Conservation (phyloP, 2,888 invertebrate genomes). For the Epirrita christyi region DNA sequence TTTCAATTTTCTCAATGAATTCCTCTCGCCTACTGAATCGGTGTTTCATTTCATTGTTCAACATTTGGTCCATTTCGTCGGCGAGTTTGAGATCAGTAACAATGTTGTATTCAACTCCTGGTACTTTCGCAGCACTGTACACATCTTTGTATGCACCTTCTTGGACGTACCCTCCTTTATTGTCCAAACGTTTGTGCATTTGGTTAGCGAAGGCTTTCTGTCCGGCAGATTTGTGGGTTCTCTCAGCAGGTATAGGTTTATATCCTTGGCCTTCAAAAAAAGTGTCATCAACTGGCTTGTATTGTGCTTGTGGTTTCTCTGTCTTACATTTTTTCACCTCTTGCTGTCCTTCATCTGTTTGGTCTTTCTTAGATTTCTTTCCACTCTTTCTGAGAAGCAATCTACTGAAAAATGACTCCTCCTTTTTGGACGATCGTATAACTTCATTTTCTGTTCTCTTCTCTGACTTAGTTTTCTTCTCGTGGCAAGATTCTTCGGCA, state of each 20-base stretch:
- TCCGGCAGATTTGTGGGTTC: constrained; percentile 74
- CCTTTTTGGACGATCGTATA: constrained; percentile 79
- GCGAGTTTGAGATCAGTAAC: constrained; percentile 78
- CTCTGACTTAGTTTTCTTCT: constrained; percentile 79
- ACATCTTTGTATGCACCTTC: constrained; percentile 79
- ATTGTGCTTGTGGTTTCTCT: constrained; percentile 65
- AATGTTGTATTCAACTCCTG: constrained; percentile 76
- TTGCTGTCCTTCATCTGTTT: constrained; percentile 68
- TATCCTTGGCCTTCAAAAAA: constrained; percentile 63
- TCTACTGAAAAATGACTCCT: constrained; percentile 87
- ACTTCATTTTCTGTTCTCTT: constrained; percentile 79
- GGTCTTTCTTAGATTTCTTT: constrained; percentile 87
- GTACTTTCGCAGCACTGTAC: constrained; percentile 75
- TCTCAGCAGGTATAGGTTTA: constrained; percentile 73
- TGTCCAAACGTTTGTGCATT: constrained; percentile 80
- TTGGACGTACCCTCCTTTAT: constrained; percentile 79
- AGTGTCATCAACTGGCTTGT: constrained; percentile 68
- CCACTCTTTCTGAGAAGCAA: constrained; percentile 88
- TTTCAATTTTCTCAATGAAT: constrained; percentile 65
- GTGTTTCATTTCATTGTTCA: constrained; percentile 73
- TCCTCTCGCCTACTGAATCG: constrained; percentile 73
- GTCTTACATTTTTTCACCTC: constrained; percentile 73
- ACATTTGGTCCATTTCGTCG: constrained; percentile 78
- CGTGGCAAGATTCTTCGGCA: constrained; percentile 77
- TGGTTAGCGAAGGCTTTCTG: constrained; percentile 80